Conservation (phyloP, 92 coral and sea anemone genomes). For the Porites lobata region DNA sequence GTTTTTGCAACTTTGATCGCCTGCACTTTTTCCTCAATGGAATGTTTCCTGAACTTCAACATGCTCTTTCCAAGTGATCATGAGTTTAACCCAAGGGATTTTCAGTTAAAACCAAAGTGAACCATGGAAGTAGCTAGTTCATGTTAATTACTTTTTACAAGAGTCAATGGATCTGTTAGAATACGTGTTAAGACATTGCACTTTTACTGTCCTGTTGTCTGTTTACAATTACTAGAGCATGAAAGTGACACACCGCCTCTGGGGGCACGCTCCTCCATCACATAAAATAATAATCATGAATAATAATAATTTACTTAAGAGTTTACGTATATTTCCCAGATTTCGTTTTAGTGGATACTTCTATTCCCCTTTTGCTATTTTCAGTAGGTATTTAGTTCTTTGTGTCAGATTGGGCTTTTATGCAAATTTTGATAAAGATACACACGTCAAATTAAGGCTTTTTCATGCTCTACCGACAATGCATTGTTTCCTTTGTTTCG, state of each 20-base stretch:
- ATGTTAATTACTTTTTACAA: background rate
- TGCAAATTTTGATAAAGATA: too few species aligned
- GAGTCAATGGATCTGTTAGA: slow-evolving; percentile 7
- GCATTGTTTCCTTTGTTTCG: too few species aligned
- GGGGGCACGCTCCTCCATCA: slow-evolving; percentile 1
- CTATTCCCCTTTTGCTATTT: too few species aligned
- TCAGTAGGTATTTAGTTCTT: too few species aligned
- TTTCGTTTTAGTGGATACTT: too few species aligned
- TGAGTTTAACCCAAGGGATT: background rate
- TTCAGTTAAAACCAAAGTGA: slow-evolving; percentile 17
- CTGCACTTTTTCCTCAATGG: slow-evolving; percentile 12
- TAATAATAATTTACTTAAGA: too few species aligned
- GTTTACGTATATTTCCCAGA: too few species aligned
- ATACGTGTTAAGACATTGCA: slow-evolving; percentile 4
- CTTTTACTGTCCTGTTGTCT: slow-evolving; percentile 11
- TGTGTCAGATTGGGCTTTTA: too few species aligned
- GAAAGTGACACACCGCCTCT: background rate
- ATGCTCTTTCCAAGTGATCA: background rate
- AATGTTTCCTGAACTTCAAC: slow-evolving; percentile 7
- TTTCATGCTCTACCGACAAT: too few species aligned
- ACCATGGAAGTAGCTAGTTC: slow-evolving; percentile 12
- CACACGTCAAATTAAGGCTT: too few species aligned
- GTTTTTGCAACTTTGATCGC: slow-evolving; percentile 7
- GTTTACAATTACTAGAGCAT: slow-evolving; percentile 11
- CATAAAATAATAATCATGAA: too few species aligned